phyloP scores from a whole-genome alignment of 2,113 vertebrate genomes.

The Geothlypis trichas region DNA sequence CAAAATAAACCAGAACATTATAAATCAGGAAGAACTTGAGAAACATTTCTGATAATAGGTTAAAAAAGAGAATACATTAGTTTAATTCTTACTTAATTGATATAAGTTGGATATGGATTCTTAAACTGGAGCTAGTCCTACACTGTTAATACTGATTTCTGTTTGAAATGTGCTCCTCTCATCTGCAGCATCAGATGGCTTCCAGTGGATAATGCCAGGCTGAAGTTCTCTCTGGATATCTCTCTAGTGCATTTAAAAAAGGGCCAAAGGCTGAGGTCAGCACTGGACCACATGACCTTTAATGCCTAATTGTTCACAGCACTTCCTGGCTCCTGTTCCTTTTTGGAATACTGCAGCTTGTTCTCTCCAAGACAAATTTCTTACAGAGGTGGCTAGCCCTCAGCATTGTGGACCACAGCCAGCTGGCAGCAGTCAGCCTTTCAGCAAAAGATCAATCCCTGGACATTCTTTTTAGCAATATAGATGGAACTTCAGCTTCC shows the following conservation, averaged over 20 bases:
- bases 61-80: not conserved
- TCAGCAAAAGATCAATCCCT: constrained; percentile 16
- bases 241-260: not conserved
- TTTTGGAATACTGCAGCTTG: not conserved
- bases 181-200: not conserved
- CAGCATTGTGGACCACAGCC: not conserved
- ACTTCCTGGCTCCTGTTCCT: not conserved
- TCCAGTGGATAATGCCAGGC: not conserved
- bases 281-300: not conserved
- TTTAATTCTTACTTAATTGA: not conserved
- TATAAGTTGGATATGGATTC: not conserved
- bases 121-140: not conserved
- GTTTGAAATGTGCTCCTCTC: not conserved
- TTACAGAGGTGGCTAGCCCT: not conserved
- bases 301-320: constrained; percentile 11
- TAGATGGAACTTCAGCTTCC: not conserved
- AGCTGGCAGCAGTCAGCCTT: constrained; percentile 6
- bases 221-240: not conserved
- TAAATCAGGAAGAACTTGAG: not conserved
- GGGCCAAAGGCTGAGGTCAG: not conserved
- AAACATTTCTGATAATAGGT: not conserved
- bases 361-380: constrained; percentile 39
- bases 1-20: not conserved
- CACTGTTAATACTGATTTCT: not conserved
- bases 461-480: not conserved